Conservation (phyloP, 2,797 vertebrate genomes). For the Sciaenops ocellatus region DNA sequence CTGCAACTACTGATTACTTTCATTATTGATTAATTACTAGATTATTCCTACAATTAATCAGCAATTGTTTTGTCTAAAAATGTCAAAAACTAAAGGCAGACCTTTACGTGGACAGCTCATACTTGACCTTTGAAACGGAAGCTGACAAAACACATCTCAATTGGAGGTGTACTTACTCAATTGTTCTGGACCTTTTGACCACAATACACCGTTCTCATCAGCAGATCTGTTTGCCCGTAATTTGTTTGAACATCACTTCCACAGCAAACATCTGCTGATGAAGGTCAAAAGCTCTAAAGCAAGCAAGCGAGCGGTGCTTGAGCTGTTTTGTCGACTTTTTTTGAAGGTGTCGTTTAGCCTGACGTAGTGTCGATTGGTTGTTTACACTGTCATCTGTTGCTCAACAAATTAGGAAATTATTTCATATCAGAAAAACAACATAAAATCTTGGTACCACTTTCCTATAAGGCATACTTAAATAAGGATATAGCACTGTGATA, state of each 20-base stretch:
- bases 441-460: constrained; percentile 22
- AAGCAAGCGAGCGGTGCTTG: not conserved
- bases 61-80: not conserved
- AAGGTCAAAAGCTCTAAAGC: not conserved
- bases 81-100: not conserved
- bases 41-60: not conserved
- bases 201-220: not conserved
- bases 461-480: constrained; percentile 15
- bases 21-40: not conserved
- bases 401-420: not conserved
- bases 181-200: not conserved
- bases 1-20: not conserved
- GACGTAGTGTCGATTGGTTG: not conserved
- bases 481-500: not conserved
- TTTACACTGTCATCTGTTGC: not conserved
- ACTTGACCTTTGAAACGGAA: not conserved
- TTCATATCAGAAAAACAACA: not conserved
- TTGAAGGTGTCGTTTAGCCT: not conserved
- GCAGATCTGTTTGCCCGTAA: not conserved
- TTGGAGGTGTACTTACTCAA: not conserved
- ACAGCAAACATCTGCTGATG: not conserved
- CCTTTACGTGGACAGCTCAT: not conserved
- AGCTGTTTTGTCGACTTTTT: not conserved
- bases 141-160: constrained; percentile 1
- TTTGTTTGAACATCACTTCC: not conserved